These are phyloP conservation scores for Gambusia holbrooki DNA, from an alignment of 2,113 vertebrate species.

Conservation along the genomic window DNA sequence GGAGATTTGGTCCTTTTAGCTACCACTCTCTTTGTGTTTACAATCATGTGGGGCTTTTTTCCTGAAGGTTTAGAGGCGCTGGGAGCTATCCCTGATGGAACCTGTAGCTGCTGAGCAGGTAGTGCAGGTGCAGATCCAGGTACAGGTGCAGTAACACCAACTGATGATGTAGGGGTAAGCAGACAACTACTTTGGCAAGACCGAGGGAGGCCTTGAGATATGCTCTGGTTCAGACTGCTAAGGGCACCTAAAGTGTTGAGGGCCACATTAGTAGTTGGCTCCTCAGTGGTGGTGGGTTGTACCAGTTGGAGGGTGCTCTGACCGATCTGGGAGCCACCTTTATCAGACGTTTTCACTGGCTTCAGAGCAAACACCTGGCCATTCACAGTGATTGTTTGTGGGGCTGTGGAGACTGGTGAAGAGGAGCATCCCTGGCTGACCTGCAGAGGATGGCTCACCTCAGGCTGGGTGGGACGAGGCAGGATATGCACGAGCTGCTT, in stretches of 20 bases:
- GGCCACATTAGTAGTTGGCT: slow-evolving; percentile 93
- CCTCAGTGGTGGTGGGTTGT: slow-evolving; percentile 92
- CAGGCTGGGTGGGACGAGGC: slow-evolving; percentile 83
- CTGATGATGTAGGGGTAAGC: slow-evolving; percentile 72
- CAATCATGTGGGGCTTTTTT: slow-evolving; percentile 65
- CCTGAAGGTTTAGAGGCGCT: slow-evolving; percentile 57
- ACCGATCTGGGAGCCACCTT: slow-evolving; percentile 80
- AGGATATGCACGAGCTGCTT: slow-evolving; percentile 97
- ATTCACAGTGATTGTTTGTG: slow-evolving; percentile 95
- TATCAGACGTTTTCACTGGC: slow-evolving; percentile 90
- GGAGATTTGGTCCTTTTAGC: slow-evolving; percentile 82
- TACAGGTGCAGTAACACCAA: slow-evolving; percentile 54
- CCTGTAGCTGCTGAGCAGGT: slow-evolving; percentile 59
- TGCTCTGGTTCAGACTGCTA: slow-evolving; percentile 96
- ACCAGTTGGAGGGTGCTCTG: slow-evolving; percentile 90
- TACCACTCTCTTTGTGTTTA: slow-evolving; percentile 80
- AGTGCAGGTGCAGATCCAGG: slow-evolving; percentile 42
- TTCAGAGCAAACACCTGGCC: slow-evolving; percentile 96
- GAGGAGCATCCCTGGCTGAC: slow-evolving; percentile 53
- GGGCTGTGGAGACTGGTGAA: slow-evolving; percentile 78
- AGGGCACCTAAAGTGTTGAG: slow-evolving; percentile 95
- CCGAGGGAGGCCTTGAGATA: slow-evolving; percentile 85
- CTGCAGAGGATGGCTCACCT: slow-evolving; percentile 44
- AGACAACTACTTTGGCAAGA: slow-evolving; percentile 87
- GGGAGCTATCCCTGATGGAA: slow-evolving; percentile 40